These are phyloP conservation scores for Pelosia muscerda DNA, from an alignment of 2,888 invertebrate species.

Conservation along the genomic window DNA sequence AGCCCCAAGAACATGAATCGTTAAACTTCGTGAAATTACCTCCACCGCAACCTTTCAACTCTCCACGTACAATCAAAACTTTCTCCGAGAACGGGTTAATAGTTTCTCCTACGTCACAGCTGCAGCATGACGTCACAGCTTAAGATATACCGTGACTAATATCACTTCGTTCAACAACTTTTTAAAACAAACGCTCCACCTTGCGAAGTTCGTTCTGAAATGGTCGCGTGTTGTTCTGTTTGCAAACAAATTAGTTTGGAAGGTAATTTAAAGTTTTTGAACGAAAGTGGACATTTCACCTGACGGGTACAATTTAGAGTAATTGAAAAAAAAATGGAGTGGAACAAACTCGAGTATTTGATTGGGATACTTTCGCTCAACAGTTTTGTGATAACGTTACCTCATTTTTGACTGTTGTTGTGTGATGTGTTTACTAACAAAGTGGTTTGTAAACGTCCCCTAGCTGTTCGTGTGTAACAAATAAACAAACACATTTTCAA, in stretches of 20 bases:
- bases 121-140: conserved; percentile 11
- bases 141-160: conserved; percentile 10
- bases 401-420: no score
- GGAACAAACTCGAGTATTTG: background rate
- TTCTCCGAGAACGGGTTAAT: background rate
- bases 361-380: background rate
- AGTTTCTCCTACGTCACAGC: conserved; percentile 7
- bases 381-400: no score
- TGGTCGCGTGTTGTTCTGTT: conserved; percentile 18
- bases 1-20: background rate
- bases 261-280: conserved; percentile 14
- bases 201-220: conserved; percentile 6
- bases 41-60: background rate
- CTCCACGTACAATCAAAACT: conserved; percentile 16
- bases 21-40: conserved; percentile 5
- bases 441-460: no score
- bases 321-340: conserved; percentile 6
- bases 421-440: no score
- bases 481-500: no score
- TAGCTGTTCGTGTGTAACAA: no score
- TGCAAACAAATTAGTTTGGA: conserved; percentile 15
- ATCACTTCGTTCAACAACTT: background rate
- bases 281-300: conserved; percentile 10
- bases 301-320: conserved; percentile 8
- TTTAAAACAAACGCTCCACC: conserved; percentile 11